Percentiles rank a stretch among this genome's conserved stretches.
Conservation (phyloP, 2,113 vertebrate species). For the Melospiza melodia region DNA sequence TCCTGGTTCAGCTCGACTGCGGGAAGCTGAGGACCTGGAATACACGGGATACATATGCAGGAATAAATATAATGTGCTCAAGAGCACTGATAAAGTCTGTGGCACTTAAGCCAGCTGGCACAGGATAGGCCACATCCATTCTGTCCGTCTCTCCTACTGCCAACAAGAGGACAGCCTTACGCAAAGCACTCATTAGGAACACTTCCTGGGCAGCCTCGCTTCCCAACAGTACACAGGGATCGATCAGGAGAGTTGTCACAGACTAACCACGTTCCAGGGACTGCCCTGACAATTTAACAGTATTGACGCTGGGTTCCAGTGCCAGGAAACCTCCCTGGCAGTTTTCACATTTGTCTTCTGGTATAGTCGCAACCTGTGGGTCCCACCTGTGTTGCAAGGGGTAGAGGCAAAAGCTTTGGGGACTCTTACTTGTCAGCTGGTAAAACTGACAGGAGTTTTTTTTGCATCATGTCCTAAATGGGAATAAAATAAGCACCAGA, state of each 20-base stretch:
- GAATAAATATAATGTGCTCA: not conserved
- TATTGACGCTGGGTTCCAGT: not conserved
- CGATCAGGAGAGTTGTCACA: not conserved
- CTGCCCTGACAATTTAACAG: not conserved
- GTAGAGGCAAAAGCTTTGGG: not conserved
- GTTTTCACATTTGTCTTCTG: not conserved
- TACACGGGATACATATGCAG: not conserved
- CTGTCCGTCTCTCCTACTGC: not conserved
- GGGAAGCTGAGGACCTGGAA: not conserved
- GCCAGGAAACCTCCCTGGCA: not conserved
- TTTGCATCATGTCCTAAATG: not conserved
- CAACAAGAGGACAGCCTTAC: conserved; percentile 1
- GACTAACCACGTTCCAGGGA: not conserved
- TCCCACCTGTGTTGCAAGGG: not conserved
- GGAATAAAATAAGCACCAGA: not conserved
- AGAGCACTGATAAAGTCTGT: not conserved
- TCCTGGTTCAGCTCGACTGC: not conserved
- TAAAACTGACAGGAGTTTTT: not conserved
- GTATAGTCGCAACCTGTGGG: not conserved
- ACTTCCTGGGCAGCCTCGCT: not conserved
- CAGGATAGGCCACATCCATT: not conserved
- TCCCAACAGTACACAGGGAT: not conserved
- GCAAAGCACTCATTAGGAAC: not conserved
- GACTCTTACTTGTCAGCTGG: not conserved
- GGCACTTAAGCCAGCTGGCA: conserved; percentile 39